Base-by-base conservation (phyloP, 2,797 vertebrate genomes). In the Lates japonicus region DNA sequence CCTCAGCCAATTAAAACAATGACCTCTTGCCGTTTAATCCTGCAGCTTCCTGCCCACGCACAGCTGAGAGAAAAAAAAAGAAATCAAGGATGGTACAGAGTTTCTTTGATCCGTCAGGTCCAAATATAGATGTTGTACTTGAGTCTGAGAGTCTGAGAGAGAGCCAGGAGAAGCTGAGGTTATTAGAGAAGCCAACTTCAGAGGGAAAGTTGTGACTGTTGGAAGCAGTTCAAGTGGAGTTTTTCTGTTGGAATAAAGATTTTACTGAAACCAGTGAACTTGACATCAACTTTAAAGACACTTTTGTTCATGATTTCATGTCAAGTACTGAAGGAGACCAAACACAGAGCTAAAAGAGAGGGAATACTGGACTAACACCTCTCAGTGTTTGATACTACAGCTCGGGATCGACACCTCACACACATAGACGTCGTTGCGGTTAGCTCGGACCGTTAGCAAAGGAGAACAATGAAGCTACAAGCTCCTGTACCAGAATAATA, bases 1-100 rank as follows among this genome's bases (percentile, higher is more conserved):
- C 70, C 71, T 52, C 70, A 78, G 83, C 84, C 90, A 91, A 91
- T 93, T 88, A 93, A 87, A 87, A 60, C 73, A 13, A 7, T 54
- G 79, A 90, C 81, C 86, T 90, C 73, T 72, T 20, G 61, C 52
- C 20, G n/a, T 58, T 73, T 78, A 69, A 67, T 70, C 72, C 81
- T 66, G 67, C 58, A 22, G 69, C 68, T 78, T 74, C 39, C 68
- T 49, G 35, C 86, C 83, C 54, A 76, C 75, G 9, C 81, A 72
- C 65, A 33, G 68, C 64, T 19, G 35, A 35, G 58, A 22, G 5
- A 2, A 11, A 39, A 6, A 19, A 49, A 29, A 3, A 19, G 46
- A 29, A 46, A 52, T 31, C n/a, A 63, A 37, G 11, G 17, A 42
- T 16, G 12, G 33, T 16, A 25, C 51, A 44, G 17, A 59, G 33